phyloP scores from a whole-genome alignment of 2,113 vertebrate genomes.

The Promerops cafer region DNA sequence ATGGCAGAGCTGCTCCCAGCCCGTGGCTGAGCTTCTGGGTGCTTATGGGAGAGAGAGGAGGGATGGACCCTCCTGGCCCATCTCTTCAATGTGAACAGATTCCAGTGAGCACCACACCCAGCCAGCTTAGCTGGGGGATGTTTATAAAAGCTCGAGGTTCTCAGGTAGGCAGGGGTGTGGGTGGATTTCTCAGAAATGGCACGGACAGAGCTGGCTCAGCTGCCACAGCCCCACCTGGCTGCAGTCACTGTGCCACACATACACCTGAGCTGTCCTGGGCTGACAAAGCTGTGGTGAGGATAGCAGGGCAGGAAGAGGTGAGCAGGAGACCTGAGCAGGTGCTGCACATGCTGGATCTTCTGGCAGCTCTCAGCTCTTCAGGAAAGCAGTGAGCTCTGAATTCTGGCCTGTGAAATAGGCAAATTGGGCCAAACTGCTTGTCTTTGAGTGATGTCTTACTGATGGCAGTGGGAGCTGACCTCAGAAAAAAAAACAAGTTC shows the following conservation, averaged over 20 bases:
- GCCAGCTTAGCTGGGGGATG: background rate
- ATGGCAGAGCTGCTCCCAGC: background rate
- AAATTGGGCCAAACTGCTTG: background rate
- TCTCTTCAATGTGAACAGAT: background rate
- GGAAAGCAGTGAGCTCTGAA: background rate
- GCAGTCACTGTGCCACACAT: fast-evolving
- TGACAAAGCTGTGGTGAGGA: background rate
- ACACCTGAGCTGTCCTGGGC: background rate
- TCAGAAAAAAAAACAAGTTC: background rate
- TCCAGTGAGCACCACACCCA: background rate
- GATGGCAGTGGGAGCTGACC: background rate
- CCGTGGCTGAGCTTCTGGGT: background rate
- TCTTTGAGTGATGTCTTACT: background rate
- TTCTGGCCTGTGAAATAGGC: background rate
- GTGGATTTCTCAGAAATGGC: background rate
- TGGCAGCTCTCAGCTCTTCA: background rate
- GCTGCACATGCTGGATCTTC: fast-evolving
- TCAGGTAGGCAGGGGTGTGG: background rate
- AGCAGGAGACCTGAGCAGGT: fast-evolving
- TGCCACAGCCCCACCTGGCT: background rate
- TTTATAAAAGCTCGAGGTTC: background rate
- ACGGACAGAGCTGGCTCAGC: fast-evolving
- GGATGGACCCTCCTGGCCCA: background rate
- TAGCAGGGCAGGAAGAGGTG: background rate
- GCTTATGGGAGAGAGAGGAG: fast-evolving